phyloP scores from a whole-genome alignment of 2,888 invertebrate genomes.

The Meiosimyza decipiens region DNA sequence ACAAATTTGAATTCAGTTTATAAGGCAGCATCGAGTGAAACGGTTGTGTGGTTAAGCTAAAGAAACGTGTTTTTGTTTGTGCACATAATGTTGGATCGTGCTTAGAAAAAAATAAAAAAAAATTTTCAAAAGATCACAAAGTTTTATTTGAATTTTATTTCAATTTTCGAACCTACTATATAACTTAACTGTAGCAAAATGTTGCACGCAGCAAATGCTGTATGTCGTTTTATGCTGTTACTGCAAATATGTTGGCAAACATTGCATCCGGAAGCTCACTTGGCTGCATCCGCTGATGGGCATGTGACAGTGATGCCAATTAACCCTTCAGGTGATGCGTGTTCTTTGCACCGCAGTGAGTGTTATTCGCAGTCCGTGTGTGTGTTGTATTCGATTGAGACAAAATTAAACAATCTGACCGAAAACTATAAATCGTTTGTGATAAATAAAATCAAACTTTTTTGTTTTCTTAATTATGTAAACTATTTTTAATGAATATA shows the following conservation, averaged over 20 bases:
- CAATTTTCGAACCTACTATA: background rate
- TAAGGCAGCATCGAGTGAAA: background rate
- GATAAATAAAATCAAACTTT: too few relatives aligned
- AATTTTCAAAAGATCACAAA: too few relatives aligned
- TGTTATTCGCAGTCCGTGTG: background rate
- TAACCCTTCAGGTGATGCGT: constrained; percentile 14
- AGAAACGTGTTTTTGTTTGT: background rate
- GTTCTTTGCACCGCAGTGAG: constrained; percentile 28
- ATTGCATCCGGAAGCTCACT: constrained; percentile 37
- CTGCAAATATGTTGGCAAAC: constrained; percentile 40
- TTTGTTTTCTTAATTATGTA: too few relatives aligned
- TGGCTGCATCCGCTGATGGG: background rate
- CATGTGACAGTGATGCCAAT: background rate
- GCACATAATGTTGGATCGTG: background rate
- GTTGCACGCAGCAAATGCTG: background rate
- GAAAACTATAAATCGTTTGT: too few relatives aligned
- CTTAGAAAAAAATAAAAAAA: background rate
- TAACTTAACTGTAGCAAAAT: background rate
- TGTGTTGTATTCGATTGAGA: too few relatives aligned
- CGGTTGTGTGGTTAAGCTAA: constrained; percentile 22
- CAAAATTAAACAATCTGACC: too few relatives aligned
- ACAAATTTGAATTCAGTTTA: constrained; percentile 13
- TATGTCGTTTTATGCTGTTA: background rate
- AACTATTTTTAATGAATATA: too few relatives aligned
- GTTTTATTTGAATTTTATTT: too few relatives aligned